Base-by-base conservation (phyloP, 2,797 vertebrate species). In the Cossypha polioptera region DNA sequence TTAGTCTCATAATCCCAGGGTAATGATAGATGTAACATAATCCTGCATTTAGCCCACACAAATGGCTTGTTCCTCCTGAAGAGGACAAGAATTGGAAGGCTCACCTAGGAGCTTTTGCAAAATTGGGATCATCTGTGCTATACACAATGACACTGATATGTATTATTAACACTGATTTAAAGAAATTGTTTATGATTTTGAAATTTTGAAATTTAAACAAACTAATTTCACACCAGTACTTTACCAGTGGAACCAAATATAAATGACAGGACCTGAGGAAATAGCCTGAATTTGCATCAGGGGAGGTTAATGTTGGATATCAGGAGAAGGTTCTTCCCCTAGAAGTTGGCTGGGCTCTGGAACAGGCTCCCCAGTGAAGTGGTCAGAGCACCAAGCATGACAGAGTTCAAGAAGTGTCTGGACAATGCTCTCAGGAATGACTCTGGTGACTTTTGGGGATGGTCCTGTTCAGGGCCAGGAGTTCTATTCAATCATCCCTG, bases 191-290 rank as follows among this genome's bases (percentile, higher is more conserved):
- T 65, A 50, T 29, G 25, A 68, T 36, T 74, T 65, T 6, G n/a
- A 25, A 26, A 68, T 36, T 74, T 65, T 6, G n/a, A 25, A 26
- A 51, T 51, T 88, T 28, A 40, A 72, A 57, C 8, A 55, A 59
- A 83, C 24, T 17, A 0, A 53, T 50, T 71, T 88, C 20, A 28
- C 33, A 62, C 18, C 16, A 62, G 14, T 36, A 63, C 20, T 88
- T 86, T 11, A 83, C 7, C 1, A 2, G 25, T 12, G 4, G 21
- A 87, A 62, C 21, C 21, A 33, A 72, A 33, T 40, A 54, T 4
- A 54, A 76, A 38, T 8, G 6, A 40, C 6, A 54, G 29, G 7
- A 68, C 11, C 3, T 0, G 0, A 62, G 29, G 20, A 40, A 54
- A 69, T 4, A 11, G 48, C 21, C 40, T 69, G 17, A 40, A 48